Percentiles rank a stretch among this genome's conserved stretches.
phyloP scores from a whole-genome alignment of 1,140 invertebrate species.

The Octopus sinensis region DNA sequence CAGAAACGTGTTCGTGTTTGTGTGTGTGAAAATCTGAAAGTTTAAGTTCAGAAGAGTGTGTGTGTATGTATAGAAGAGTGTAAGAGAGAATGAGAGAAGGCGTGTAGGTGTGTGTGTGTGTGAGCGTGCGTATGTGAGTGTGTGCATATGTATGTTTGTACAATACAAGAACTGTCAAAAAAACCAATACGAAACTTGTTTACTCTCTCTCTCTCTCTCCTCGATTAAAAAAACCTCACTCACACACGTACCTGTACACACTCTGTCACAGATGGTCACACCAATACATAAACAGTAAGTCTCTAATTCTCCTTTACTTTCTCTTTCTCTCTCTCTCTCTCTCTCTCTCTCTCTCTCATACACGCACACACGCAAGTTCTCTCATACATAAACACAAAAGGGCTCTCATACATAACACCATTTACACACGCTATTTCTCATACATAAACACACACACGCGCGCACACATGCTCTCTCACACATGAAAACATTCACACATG shows the following conservation, averaged over 20 bases:
- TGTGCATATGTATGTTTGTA: background rate
- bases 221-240: background rate
- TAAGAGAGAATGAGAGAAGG: background rate
- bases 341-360: background rate
- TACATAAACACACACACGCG: too few species aligned
- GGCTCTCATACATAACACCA: too few species aligned
- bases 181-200: background rate
- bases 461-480: too few species aligned
- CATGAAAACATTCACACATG: too few species aligned
- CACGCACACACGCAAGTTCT: background rate
- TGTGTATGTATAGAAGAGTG: background rate
- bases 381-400: background rate
- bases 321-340: background rate
- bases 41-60: background rate
- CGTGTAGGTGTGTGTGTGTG: background rate
- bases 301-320: background rate
- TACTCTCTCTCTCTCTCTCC: background rate
- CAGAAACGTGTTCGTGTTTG: background rate
- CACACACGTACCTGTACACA: too few species aligned
- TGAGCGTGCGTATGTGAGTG: background rate
- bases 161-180: background rate
- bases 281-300: too few species aligned
- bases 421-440: too few species aligned
- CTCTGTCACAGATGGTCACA: too few species aligned
- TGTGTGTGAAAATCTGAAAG: background rate